Evolutionary conservation across 2,113 vertebrate species (phyloP).

Genomic region (Motacilla tschutschensis): DNA sequence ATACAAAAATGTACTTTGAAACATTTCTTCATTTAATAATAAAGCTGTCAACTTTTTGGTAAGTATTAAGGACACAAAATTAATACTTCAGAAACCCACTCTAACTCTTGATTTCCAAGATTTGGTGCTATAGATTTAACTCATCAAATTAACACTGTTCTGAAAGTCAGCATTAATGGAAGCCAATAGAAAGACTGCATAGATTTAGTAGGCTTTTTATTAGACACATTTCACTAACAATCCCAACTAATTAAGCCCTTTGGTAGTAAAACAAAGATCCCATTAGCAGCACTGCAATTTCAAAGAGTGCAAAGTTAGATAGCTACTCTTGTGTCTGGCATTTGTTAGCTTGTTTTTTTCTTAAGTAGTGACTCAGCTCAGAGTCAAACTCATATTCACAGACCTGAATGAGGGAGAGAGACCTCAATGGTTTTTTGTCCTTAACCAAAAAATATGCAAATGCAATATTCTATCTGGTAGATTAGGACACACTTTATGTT

Average conservation of each 20-base stretch:
- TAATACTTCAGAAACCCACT: background rate
- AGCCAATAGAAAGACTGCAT: background rate
- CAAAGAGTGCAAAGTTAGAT: constrained; percentile 8
- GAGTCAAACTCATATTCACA: background rate
- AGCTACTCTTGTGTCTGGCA: constrained; percentile 3
- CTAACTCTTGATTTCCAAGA: background rate
- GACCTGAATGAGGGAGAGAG: background rate
- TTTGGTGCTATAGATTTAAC: background rate
- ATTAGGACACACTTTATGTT: background rate
- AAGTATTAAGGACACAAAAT: background rate
- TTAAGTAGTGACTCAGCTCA: constrained; percentile 11
- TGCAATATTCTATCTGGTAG: background rate
- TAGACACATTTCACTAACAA: constrained; percentile 11
- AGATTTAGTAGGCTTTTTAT: background rate
- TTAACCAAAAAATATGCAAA: background rate
- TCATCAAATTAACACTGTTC: background rate
- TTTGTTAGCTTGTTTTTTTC: constrained; percentile 37
- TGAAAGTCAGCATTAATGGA: background rate
- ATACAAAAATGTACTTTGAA: constrained; percentile 44
- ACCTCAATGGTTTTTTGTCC: background rate
- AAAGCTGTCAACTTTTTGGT: background rate
- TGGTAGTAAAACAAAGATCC: constrained; percentile 30
- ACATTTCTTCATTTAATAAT: background rate
- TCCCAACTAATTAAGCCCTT: constrained; percentile 55
- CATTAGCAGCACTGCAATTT: constrained; percentile 27